Conservation (phyloP, 2,113 vertebrate genomes). For the Podarcis raffonei region DNA sequence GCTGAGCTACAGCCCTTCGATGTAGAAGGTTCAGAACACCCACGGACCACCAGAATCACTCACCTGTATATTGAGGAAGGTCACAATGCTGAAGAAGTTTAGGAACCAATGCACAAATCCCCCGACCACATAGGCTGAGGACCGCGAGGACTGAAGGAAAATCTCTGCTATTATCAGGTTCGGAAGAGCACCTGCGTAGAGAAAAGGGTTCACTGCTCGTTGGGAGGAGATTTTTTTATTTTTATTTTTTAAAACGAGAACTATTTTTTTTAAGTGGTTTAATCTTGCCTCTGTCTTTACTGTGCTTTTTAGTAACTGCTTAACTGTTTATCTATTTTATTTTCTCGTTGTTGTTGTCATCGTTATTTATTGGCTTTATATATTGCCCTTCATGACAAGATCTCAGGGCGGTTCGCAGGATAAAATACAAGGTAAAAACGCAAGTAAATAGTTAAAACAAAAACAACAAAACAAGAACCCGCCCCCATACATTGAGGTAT, state of each 20-base stretch:
- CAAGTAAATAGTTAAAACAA: too few species aligned
- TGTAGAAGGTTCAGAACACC: not conserved
- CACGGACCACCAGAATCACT: conserved; percentile 11
- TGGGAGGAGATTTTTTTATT: not conserved
- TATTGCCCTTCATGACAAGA: too few species aligned
- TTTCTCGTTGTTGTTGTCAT: too few species aligned
- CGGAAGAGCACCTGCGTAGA: conserved; percentile 85
- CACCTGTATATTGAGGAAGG: conserved; percentile 92
- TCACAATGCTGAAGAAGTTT: conserved; percentile 87
- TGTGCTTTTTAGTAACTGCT: not conserved
- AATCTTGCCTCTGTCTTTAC: not conserved
- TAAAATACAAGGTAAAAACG: too few species aligned
- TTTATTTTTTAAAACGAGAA: not conserved
- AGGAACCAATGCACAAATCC: conserved; percentile 91
- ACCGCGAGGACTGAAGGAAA: conserved; percentile 91
- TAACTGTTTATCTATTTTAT: too few species aligned
- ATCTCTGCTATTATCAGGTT: conserved; percentile 87
- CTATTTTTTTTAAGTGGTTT: not conserved
- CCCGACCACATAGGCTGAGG: conserved; percentile 88
- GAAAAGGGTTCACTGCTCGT: not conserved
- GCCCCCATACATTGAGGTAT: too few species aligned
- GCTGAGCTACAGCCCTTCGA: too few species aligned
- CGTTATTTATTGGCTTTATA: too few species aligned
- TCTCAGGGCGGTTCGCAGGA: too few species aligned
- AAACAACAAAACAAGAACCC: too few species aligned